Base-by-base conservation (phyloP, 1,140 invertebrate species). In the Brachionus rubens region DNA sequence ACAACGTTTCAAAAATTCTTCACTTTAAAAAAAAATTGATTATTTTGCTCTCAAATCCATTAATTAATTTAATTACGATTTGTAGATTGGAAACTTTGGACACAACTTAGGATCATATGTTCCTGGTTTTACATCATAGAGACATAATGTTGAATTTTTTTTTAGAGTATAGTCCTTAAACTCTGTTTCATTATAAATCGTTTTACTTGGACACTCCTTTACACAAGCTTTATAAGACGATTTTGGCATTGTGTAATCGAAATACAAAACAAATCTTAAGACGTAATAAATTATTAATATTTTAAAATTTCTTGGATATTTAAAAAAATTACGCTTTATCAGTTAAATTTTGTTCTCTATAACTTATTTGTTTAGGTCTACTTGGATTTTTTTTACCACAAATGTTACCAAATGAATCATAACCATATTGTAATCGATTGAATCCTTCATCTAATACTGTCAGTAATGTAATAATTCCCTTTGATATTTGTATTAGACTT, bases 381-480 rank as follows among this genome's bases (percentile, higher is more conserved):
- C 92, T 91, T 77, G 77, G 77, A 75, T 89, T 89, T 78, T 90
- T 89, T 50, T 91, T 89, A 24, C 93, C 93, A 85, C 94, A 97
- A 33, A 91, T 93, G 83, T 96, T 96, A n/a, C 93, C 93, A 87
- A 92, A 96, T 78, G 92, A 94, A 82, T 97, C 93, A 84, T 92
- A 94, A 50, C 94, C 93, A 87, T 94, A 92, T 76, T 94, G 90
- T 5, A 96, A 87, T 77, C 92, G 87, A 78, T 90, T 83, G 3
- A 92, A 92, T 86, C 92, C 92, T 0, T 93, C 93, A 85, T 92
- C 92, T 7, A 91, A 90, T 81, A 94, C 89, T 1, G 92, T 91
- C 85, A 94, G 94, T 6, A 89, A 90, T 12, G 92, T 91, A 77
- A 95, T 91, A 36, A 59, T 19, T 36, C 5, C 12, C 3, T 5